Evolutionary conservation across 2,113 vertebrate genomes (phyloP), one percentile per base, ranked within the genome.

Genomic region (Bubo blakistoni): DNA sequence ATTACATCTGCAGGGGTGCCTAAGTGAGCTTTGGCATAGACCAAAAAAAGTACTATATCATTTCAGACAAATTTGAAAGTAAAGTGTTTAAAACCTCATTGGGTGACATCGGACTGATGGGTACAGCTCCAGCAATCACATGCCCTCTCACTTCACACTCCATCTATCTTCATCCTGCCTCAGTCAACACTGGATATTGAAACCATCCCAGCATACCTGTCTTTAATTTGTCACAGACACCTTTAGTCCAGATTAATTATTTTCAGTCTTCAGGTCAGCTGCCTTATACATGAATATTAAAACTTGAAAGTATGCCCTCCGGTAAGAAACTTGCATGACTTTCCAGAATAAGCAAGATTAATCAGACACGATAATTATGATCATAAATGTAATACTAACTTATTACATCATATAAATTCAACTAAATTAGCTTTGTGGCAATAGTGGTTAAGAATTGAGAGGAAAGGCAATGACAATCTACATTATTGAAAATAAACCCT

Each of bases 331-430:
- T 80, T 90, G 46, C 51, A 94, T 5, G 52, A 87, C 24, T 95
- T 94, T 94, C 38, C 71, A 92, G 92, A 91, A 95, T 86, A 96
- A 94, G 66, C n/a, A 78, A 94, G 81, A 95, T 96, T 96, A 92
- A 94, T 96, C 96, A 85, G 87, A 91, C 89, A 90, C 73, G 58
- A 90, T 96, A 91, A 91, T 95, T 93, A 94, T 86, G 32, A 88
- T 91, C 94, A 95, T 90, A 95, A 95, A 95, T 95, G 81, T 86
- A 95, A 88, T 91, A 73, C 52, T 87, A 88, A 94, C 70, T 87
- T 94, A 90, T 80, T 78, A 77, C 58, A 82, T 73, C 81, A 79
- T 58, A 96, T 92, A 92, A 97, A 94, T 92, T 90, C 72, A 95
- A 51, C 27, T 81, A 91, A 95, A 95, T 94, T 90, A 81, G 49